Evolutionary conservation across 2,113 vertebrate genomes (phyloP).

Genomic region (Hemiscyllium ocellatum): DNA sequence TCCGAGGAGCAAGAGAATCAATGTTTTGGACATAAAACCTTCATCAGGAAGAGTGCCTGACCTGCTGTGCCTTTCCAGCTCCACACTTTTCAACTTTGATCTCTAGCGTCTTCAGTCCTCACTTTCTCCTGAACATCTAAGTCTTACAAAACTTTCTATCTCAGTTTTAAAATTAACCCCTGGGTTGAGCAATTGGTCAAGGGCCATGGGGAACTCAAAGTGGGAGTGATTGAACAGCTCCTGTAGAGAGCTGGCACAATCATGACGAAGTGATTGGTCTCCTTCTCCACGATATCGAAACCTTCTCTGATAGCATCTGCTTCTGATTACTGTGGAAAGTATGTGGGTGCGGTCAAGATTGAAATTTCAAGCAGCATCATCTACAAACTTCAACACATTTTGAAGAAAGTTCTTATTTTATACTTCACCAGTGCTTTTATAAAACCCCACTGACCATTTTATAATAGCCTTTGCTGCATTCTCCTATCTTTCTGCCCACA

Average conservation of each 20-base stretch:
- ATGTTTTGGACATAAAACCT: too few relatives aligned
- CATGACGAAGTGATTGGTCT: background rate
- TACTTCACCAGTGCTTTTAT: background rate
- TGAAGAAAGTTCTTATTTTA: background rate
- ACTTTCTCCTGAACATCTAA: too few relatives aligned
- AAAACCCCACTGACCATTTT: background rate
- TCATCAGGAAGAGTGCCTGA: too few relatives aligned
- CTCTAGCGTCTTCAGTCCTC: too few relatives aligned
- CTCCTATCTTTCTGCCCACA: background rate
- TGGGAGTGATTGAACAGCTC: background rate
- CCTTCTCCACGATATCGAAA: background rate
- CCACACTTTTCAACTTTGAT: too few relatives aligned
- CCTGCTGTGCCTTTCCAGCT: too few relatives aligned
- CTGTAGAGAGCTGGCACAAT: background rate
- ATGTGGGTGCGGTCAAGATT: background rate
- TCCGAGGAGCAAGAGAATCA: too few relatives aligned
- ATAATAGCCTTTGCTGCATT: too few relatives aligned
- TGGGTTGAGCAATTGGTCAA: too few relatives aligned
- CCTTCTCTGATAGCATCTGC: background rate
- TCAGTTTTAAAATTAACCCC: too few relatives aligned
- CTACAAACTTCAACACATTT: background rate
- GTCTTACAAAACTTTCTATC: too few relatives aligned
- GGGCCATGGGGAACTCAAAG: too few relatives aligned
- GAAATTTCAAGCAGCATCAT: background rate
- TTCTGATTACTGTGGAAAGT: background rate